Conservation (phyloP, 2,888 invertebrate species). For the Lacanobia oleracea region DNA sequence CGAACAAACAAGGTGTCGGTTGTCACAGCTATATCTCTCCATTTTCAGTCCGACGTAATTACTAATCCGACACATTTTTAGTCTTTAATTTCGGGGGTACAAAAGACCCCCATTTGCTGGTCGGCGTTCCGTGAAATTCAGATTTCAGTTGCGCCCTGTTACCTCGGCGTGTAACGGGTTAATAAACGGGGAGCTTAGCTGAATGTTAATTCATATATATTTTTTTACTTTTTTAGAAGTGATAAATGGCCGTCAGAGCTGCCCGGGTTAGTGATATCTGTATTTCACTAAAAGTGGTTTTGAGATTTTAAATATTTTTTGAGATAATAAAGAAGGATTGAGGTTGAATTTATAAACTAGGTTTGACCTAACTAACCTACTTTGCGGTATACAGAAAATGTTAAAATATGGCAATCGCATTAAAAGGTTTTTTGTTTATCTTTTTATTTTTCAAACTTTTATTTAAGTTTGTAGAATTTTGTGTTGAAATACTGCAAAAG, state of each 20-base stretch:
- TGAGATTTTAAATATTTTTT: constrained; percentile 32
- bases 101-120: constrained; percentile 70
- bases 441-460: background rate
- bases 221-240: constrained; percentile 45
- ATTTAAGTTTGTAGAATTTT: background rate
- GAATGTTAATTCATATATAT: constrained; percentile 65
- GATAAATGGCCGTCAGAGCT: constrained; percentile 40
- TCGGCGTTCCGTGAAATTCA: constrained; percentile 72
- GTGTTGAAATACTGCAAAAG: background rate
- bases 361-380: constrained; percentile 1
- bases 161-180: constrained; percentile 70
- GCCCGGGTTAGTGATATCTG: constrained; percentile 50
- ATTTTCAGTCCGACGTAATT: constrained; percentile 57
- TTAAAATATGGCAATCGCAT: constrained; percentile 3
- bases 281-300: constrained; percentile 44
- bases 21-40: constrained; percentile 33
- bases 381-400: constrained; percentile 17
- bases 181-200: constrained; percentile 67
- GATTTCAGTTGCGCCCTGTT: constrained; percentile 74
- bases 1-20: constrained; percentile 19
- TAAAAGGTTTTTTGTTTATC: background rate
- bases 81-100: constrained; percentile 66
- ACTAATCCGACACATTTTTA: constrained; percentile 69
- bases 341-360: constrained; percentile 23
- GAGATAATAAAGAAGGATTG: constrained; percentile 14